Evolutionary conservation across 2,113 vertebrate genomes (phyloP).

Genomic region (Dolichotis patagonum): DNA sequence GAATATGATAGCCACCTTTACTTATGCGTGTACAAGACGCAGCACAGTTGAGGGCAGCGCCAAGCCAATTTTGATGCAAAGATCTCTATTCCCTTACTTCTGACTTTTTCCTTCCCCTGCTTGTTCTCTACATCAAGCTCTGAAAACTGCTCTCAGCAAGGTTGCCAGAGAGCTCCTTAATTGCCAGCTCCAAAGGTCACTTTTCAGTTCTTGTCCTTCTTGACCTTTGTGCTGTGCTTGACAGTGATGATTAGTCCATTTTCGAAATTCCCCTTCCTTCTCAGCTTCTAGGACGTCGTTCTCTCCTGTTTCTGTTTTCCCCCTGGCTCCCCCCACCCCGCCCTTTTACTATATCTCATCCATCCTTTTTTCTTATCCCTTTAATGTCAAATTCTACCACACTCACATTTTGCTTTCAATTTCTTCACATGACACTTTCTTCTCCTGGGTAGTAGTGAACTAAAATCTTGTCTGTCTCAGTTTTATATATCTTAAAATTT

Average conservation of each 20-base stretch:
- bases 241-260: conserved; percentile 48
- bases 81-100: not conserved
- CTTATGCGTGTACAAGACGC: not conserved
- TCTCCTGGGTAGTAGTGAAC: not conserved
- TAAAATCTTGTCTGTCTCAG: not conserved
- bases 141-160: conserved; percentile 24
- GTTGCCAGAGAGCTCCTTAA: conserved; percentile 59
- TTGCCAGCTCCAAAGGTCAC: conserved; percentile 57
- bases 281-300: not conserved
- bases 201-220: conserved; percentile 54
- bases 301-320: not conserved
- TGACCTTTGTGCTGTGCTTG: conserved; percentile 62
- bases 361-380: not conserved
- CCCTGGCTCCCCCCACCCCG: too few relatives aligned
- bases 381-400: not conserved
- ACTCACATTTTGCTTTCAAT: not conserved
- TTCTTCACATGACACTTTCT: not conserved
- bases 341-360: too few relatives aligned
- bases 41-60: not conserved
- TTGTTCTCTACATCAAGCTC: not conserved
- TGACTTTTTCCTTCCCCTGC: not conserved
- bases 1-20: not conserved
- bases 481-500: not conserved
- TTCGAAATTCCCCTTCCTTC: conserved; percentile 1
- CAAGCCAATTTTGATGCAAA: conserved; percentile 27